Evolutionary conservation across 1,140 invertebrate species (phyloP).

Genomic region (Ridgeia piscesae): DNA sequence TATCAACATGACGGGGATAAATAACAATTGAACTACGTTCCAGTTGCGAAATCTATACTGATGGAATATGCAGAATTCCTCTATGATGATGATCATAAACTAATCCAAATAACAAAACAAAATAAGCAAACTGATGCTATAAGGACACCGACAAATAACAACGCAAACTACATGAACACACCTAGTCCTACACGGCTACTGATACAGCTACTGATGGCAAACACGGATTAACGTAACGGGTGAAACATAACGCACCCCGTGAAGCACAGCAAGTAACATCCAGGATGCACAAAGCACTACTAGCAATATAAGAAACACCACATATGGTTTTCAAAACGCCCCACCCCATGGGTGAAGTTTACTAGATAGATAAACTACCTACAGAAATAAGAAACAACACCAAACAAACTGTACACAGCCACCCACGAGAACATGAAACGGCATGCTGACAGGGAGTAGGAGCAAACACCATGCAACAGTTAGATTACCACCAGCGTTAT

Average conservation of each 20-base stretch:
- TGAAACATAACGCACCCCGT: background rate
- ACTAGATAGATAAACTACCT: background rate
- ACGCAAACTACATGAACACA: background rate
- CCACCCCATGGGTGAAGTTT: background rate
- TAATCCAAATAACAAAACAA: background rate
- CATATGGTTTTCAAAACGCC: background rate
- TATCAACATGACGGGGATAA: background rate
- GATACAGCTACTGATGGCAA: background rate
- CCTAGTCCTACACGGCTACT: background rate
- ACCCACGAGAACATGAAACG: background rate
- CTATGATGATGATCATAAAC: slow-evolving; percentile 7
- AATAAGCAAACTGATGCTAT: background rate
- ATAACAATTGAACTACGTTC: background rate
- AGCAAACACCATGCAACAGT: background rate
- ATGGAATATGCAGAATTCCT: background rate
- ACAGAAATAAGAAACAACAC: background rate
- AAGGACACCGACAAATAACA: background rate
- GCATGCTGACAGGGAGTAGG: background rate
- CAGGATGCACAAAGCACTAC: background rate
- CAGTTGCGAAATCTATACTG: background rate
- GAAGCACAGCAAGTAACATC: background rate
- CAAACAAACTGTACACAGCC: background rate
- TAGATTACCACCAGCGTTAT: background rate
- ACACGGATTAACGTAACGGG: background rate
- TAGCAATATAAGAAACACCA: background rate